Percentiles rank a stretch among this genome's conserved stretches.
Evolutionary conservation across 2,797 vertebrate genomes (phyloP).

Genomic region (Eulemur albifrons): DNA sequence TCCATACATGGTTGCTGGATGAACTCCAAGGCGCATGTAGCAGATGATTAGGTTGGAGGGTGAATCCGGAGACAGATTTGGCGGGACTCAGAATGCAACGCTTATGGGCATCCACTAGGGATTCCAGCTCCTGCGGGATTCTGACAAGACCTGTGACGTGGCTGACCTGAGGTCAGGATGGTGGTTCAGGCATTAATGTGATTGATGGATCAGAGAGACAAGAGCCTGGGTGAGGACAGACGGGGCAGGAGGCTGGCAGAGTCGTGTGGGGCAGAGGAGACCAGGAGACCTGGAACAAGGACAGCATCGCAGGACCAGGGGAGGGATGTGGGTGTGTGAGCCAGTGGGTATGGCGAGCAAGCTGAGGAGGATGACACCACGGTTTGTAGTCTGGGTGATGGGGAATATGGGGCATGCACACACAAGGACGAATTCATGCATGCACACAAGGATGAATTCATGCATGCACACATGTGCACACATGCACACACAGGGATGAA

Average conservation of each 20-base stretch:
- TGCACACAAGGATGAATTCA: no score
- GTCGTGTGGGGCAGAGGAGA: background rate
- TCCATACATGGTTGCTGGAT: background rate
- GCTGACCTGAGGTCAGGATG: background rate
- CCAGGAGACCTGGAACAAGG: background rate
- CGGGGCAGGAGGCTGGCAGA: background rate
- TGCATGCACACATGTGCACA: background rate
- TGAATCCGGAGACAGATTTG: background rate
- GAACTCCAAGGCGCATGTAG: background rate
- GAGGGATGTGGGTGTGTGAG: background rate
- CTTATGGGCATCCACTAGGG: background rate
- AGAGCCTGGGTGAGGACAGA: background rate
- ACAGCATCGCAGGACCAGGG: background rate
- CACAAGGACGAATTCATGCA: background rate
- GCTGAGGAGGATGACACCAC: rapidly evolving
- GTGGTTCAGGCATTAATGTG: background rate
- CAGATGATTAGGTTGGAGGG: no score
- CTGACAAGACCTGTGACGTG: background rate
- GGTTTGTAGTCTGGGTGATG: background rate
- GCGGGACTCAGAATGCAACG: background rate
- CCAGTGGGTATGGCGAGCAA: background rate
- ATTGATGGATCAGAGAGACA: background rate
- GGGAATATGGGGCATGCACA: background rate
- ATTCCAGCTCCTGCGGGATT: background rate
- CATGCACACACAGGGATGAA: no score